Percentiles rank a stretch among this genome's conserved stretches.
Evolutionary conservation across 1,140 invertebrate genomes (phyloP).

Genomic region (Hylyphantes graminicola): DNA sequence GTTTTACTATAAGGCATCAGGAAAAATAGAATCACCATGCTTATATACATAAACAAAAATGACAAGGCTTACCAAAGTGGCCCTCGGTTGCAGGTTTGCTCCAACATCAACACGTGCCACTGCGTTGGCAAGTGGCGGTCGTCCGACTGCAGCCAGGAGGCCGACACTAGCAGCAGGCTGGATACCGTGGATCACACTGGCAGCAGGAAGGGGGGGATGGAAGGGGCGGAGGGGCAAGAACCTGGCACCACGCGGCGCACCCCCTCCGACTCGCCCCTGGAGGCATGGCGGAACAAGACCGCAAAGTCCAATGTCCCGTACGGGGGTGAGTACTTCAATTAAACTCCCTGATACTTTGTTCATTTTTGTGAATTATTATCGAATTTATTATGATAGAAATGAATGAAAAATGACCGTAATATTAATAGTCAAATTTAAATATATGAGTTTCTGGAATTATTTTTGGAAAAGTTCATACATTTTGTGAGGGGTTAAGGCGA

Average conservation of each 20-base stretch:
- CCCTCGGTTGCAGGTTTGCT: conserved; percentile 80
- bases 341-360: no score
- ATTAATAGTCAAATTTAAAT: neutral
- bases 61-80: no score
- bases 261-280: conserved; percentile 22
- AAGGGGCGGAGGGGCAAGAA: conserved; percentile 34
- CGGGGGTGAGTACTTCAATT: conserved; percentile 16
- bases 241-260: conserved; percentile 30
- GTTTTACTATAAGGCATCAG: no score
- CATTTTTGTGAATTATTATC: neutral
- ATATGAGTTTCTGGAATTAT: neutral
- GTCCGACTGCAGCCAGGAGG: conserved; percentile 84
- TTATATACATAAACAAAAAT: no score
- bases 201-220: conserved; percentile 22
- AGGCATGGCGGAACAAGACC: conserved; percentile 60
- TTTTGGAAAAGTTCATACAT: no score
- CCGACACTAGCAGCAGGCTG: conserved; percentile 13
- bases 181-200: conserved; percentile 42
- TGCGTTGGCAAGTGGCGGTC: conserved; percentile 91
- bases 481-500: no score
- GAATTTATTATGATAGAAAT: neutral
- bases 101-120: conserved; percentile 91
- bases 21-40: no score
- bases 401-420: neutral
- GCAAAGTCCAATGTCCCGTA: conserved; percentile 55